Evolutionary conservation across 1,140 invertebrate species (phyloP).

Genomic region (Zaprionus gabonicus): DNA sequence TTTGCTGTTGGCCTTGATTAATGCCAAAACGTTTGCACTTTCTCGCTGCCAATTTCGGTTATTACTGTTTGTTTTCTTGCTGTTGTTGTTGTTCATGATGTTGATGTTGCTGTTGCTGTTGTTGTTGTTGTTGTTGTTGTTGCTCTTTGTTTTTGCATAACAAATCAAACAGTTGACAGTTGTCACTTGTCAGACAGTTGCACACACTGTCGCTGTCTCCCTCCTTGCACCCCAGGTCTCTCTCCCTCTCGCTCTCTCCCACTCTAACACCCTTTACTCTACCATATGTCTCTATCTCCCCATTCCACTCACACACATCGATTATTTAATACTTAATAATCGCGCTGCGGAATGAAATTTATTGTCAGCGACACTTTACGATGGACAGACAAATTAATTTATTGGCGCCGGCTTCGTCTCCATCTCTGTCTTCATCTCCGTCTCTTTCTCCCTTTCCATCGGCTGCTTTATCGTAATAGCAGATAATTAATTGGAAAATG

Average conservation of each 20-base stretch:
- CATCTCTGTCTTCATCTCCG: too few species aligned
- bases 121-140: not conserved
- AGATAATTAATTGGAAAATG: conserved; percentile 56
- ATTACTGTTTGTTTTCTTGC: not conserved
- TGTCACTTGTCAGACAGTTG: conserved; percentile 32
- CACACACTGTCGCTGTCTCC: not conserved
- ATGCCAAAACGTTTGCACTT: conserved; percentile 66
- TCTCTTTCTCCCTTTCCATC: too few species aligned
- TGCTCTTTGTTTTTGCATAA: conserved; percentile 45
- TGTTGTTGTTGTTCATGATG: not conserved
- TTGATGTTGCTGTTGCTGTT: conserved; percentile 1
- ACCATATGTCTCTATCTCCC: not conserved
- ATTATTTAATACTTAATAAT: conserved; percentile 28
- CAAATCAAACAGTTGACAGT: conserved; percentile 66
- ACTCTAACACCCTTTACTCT: not conserved
- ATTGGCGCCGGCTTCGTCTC: not conserved
- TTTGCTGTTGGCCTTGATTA: conserved; percentile 54
- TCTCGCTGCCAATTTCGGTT: conserved; percentile 29
- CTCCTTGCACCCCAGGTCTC: not conserved
- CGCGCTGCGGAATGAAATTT: conserved; percentile 16
- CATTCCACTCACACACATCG: not conserved
- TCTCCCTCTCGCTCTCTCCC: not conserved
- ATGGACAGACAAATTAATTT: conserved; percentile 28
- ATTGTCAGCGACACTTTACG: conserved; percentile 24
- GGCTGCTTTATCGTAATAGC: conserved; percentile 18